Evolutionary conservation across 2,888 invertebrate genomes (phyloP), one percentile per base, ranked within the genome.

Genomic region (Thyatira batis): DNA sequence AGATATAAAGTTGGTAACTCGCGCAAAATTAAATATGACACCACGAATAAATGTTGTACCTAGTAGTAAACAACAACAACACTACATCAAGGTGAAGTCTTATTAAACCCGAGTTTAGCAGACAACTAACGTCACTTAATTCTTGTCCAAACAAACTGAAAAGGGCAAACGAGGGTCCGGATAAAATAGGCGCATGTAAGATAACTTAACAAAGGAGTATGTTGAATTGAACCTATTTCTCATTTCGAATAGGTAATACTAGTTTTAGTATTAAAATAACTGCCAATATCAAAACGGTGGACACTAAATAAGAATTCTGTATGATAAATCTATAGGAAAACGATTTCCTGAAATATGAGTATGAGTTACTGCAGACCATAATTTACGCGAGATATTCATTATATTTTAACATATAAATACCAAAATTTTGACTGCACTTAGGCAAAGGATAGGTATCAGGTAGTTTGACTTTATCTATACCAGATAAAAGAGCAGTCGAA

Each of bases 151-250:
- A 39, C 17, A 39, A 39, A 39, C 39, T 23, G 30, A 20, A 49
- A 39, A 49, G 21, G 20, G 20, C 20, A 49, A 30, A 33, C 51
- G 45, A 53, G 39, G 39, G 39, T 57, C 60, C 53, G 58, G 55
- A 52, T 39, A 39, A 62, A 60, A 48, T 28, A 17, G 13, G 13
- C 17, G 27, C 28, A 13, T 48, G 48, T 28, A 25, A 25, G 48
- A 48, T 28, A 48, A 11, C 17, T 48, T 28, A 20, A 23, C 25
- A 25, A 48, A 48, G 28, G 25, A 28, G 28, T 48, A 27, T 20
- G 9, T 48, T 11, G 28, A 13, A 28, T 17, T 48, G 48, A 48
- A 28, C 27, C 4, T 48, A 17, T 28, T 48, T 25, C 48, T n/a
- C 20, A 20, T 28, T 11, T 27, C 39, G 39, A 17, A 39, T 6